Evolutionary conservation across 2,113 vertebrate genomes (phyloP).

Genomic region (Panurus biarmicus): DNA sequence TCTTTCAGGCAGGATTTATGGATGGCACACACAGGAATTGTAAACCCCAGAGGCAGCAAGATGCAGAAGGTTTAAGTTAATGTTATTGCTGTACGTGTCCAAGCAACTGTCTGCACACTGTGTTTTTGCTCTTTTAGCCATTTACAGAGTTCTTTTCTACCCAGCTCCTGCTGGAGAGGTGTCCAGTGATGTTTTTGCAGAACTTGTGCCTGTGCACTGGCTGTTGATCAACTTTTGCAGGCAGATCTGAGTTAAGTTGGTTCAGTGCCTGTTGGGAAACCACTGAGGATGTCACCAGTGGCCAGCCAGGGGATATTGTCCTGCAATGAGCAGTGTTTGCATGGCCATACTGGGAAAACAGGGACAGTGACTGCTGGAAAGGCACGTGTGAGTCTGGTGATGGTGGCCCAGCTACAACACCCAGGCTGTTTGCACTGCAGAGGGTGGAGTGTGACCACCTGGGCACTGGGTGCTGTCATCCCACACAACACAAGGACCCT

Average conservation of each 20-base stretch:
- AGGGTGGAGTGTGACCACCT: fast-evolving
- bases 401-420: neutral
- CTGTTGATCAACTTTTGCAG: neutral
- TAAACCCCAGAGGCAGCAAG: neutral
- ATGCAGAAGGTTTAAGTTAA: neutral
- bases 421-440: neutral
- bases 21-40: neutral
- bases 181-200: neutral
- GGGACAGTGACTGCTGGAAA: neutral
- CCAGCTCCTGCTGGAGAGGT: neutral
- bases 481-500: neutral
- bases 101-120: neutral
- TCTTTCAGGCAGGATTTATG: neutral
- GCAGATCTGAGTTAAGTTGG: neutral
- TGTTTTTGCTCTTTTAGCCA: neutral
- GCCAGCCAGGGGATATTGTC: neutral
- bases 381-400: neutral
- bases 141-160: neutral
- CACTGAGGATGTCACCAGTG: neutral
- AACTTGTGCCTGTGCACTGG: neutral
- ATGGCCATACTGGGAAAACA: neutral
- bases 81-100: neutral
- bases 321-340: neutral
- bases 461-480: neutral
- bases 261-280: neutral